phyloP scores from a whole-genome alignment of 2,888 invertebrate species.

The Dinocampus coccinellae region DNA sequence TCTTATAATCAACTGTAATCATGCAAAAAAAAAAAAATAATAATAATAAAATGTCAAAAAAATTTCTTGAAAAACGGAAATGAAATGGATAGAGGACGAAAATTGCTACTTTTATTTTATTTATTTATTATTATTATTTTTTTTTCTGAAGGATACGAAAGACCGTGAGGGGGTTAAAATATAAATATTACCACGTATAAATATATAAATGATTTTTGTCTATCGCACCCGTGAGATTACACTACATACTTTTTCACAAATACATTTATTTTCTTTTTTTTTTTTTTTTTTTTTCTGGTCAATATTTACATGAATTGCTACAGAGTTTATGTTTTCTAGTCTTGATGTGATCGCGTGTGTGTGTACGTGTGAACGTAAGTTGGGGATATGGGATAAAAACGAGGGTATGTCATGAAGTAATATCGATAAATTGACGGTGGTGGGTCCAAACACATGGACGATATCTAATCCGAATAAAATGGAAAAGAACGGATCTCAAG shows the following conservation, averaged over 20 bases:
- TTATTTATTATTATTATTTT: neutral
- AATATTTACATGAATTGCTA: neutral
- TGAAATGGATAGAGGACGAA: no score
- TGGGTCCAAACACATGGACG: slow-evolving; percentile 21
- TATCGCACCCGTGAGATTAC: neutral
- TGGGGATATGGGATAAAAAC: neutral
- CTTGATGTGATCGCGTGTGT: neutral
- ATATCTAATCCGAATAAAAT: slow-evolving; percentile 45
- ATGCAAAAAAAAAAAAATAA: no score
- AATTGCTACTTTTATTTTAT: no score
- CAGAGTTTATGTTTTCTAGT: neutral
- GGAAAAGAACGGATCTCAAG: slow-evolving; percentile 47
- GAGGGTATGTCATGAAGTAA: slow-evolving; percentile 44
- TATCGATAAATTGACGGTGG: slow-evolving; percentile 59
- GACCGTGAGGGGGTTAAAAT: no score
- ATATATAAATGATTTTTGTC: neutral
- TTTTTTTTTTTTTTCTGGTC: neutral
- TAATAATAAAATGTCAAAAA: no score
- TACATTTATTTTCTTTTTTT: neutral
- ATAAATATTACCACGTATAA: no score
- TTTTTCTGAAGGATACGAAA: neutral
- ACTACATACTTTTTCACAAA: neutral
- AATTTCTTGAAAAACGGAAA: no score
- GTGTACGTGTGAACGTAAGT: no score
- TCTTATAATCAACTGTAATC: no score